These are phyloP conservation scores for Philopedon plagiatum DNA, from an alignment of 2,888 invertebrate genomes.

Conservation along the genomic window DNA sequence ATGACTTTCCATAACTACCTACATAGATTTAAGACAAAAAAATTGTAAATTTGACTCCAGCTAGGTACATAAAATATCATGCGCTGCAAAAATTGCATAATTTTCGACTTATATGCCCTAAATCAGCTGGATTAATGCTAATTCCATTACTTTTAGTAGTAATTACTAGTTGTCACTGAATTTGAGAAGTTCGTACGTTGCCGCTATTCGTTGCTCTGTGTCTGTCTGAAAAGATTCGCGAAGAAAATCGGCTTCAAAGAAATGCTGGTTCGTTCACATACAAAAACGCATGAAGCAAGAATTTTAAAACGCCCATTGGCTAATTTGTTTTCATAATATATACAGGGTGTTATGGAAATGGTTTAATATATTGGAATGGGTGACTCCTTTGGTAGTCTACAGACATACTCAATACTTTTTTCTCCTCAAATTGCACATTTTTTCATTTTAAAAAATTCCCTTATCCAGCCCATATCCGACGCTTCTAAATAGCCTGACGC, in stretches of 20 bases:
- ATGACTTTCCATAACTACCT: too few species aligned
- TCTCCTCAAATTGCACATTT: too few species aligned
- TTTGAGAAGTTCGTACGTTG: constrained; percentile 14
- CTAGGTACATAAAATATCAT: neutral
- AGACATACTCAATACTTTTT: too few species aligned
- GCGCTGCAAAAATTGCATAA: neutral
- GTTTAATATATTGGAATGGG: too few species aligned
- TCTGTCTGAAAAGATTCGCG: constrained; percentile 14
- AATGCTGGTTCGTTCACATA: neutral
- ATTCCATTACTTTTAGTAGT: constrained; percentile 11
- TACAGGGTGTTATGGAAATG: too few species aligned
- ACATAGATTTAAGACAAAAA: too few species aligned
- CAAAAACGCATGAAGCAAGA: constrained; percentile 17
- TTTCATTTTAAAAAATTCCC: too few species aligned
- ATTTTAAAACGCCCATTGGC: constrained; percentile 20
- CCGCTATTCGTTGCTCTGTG: constrained; percentile 25
- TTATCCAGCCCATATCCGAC: too few species aligned
- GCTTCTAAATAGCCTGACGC: too few species aligned
- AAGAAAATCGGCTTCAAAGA: constrained; percentile 21
- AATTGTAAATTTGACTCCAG: too few species aligned
- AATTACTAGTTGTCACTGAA: constrained; percentile 39
- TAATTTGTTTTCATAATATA: constrained; percentile 13
- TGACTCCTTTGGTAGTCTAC: neutral
- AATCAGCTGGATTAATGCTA: constrained; percentile 16
- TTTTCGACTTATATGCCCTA: neutral